Evolutionary conservation across 2,888 invertebrate species (phyloP), one percentile per base, ranked within the genome.

Genomic region (Drosophila acutilabella): DNA sequence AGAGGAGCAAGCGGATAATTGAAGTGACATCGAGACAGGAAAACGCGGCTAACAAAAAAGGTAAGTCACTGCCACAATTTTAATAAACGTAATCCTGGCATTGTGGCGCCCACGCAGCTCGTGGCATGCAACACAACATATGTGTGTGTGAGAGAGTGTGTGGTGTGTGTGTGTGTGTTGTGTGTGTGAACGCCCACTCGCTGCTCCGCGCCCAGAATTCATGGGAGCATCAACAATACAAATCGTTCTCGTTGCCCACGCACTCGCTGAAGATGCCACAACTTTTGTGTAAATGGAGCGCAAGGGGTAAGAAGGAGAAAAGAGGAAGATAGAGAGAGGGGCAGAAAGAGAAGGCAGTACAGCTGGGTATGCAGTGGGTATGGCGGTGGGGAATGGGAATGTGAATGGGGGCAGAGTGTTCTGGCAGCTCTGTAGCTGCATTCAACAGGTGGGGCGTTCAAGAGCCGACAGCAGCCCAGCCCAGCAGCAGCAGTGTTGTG

Each of bases 81-180:
- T 71, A 75, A 77, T 83, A 82, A 80, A 66, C 64, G 41, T 61
- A 71, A 83, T 83, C 87, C 86, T 76, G 64, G 44, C 23, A 5
- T 45, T 33, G 60, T 36, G 76, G 70, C 70, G 71, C 81, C 81
- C 81, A 81, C 81, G 81, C 87, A 67, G 26, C 33, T 45, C 16
- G 48, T 20, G 45, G 45, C 26, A 38, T 54, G 59, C 48, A 16
- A 10, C 58, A 30, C 30, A 13, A 13, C 16, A 13, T 50, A 36
- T 41, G 36, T 11, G 4, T 13, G 13, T 26, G 42, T 50, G 60
- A 48, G 61, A 60, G 61, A 47, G 65, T 60, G 65, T 58, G 42
- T 23, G 36, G 6, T 50, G 60, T 53, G 61, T 54, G 61, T 54
- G 66, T 53, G 60, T 59, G 42, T 26, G 42, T 58, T 60, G 54